Percentiles rank a stretch among this genome's conserved stretches.
Evolutionary conservation across 2,797 vertebrate genomes (phyloP).

Genomic region (Scyliorhinus canicula): DNA sequence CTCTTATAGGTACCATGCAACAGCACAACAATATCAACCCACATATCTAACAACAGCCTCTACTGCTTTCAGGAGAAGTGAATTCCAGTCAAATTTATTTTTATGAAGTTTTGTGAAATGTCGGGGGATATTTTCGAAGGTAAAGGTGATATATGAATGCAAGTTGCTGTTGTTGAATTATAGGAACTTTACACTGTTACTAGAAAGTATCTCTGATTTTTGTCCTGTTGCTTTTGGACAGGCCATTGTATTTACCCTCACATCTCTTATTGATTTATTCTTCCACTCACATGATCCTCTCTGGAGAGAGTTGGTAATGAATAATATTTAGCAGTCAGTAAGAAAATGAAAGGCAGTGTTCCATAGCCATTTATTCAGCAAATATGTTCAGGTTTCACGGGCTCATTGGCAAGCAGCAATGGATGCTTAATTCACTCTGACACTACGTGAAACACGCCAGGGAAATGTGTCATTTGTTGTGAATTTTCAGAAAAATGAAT

Average conservation of each 20-base stretch:
- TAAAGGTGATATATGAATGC: background rate
- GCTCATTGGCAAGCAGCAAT: constrained; percentile 29
- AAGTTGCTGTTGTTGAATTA: background rate
- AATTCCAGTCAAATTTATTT: too few species aligned
- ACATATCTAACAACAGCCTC: too few species aligned
- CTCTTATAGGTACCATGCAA: too few species aligned
- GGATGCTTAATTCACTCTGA: constrained; percentile 30
- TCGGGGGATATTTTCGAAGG: background rate
- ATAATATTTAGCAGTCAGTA: background rate
- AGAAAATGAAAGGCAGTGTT: constrained; percentile 30
- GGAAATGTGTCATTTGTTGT: constrained; percentile 15
- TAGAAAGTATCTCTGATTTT: background rate
- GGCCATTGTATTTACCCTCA: background rate
- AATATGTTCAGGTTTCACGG: background rate
- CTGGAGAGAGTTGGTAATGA: background rate
- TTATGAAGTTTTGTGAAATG: background rate
- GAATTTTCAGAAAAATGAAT: background rate
- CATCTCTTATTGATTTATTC: background rate
- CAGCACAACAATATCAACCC: too few species aligned
- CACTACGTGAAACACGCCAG: constrained; percentile 4
- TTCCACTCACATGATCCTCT: background rate
- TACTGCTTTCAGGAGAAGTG: too few species aligned
- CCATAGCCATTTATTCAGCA: constrained; percentile 25
- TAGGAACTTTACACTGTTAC: background rate
- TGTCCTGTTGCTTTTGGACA: background rate